These are phyloP conservation scores for Acanthopagrus latus DNA, from an alignment of 2,797 vertebrate species.

Conservation along the genomic window DNA sequence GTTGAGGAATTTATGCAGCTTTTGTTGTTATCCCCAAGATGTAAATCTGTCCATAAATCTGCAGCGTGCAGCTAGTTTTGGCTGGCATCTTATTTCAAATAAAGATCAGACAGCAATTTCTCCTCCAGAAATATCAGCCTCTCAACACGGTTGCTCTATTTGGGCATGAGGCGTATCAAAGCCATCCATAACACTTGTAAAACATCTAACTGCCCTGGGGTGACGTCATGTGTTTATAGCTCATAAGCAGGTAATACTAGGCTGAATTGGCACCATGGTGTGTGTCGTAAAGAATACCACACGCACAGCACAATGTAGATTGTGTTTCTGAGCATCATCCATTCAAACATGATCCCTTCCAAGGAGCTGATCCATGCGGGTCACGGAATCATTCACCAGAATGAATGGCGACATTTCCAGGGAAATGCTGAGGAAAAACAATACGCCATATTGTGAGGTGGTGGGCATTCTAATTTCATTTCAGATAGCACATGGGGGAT, in stretches of 20 bases:
- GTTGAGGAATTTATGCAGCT: slow-evolving; percentile 68
- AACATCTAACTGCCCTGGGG: slow-evolving; percentile 47
- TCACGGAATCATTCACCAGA: slow-evolving; percentile 51
- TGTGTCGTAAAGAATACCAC: slow-evolving; percentile 45
- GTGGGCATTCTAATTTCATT: slow-evolving; percentile 64
- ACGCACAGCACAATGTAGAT: slow-evolving; percentile 33
- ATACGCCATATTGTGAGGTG: slow-evolving; percentile 45
- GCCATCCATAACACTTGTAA: slow-evolving; percentile 50
- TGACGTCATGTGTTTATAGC: slow-evolving; percentile 59
- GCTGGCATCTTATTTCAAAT: slow-evolving; percentile 59
- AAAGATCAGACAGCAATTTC: slow-evolving; percentile 58
- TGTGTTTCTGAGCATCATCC: slow-evolving; percentile 50
- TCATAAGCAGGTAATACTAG: slow-evolving; percentile 50
- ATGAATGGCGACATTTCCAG: slow-evolving; percentile 55
- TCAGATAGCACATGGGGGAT: slow-evolving; percentile 42
- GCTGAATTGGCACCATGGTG: slow-evolving; percentile 48
- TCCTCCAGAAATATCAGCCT: slow-evolving; percentile 47
- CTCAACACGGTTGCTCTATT: slow-evolving; percentile 24
- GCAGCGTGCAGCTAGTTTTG: slow-evolving; percentile 58
- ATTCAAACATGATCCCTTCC: slow-evolving; percentile 37
- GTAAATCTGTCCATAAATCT: slow-evolving; percentile 74
- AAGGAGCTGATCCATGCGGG: slow-evolving; percentile 55
- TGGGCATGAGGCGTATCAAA: slow-evolving; percentile 33
- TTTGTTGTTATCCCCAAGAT: slow-evolving; percentile 68
- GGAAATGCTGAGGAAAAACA: slow-evolving; percentile 60